These are phyloP conservation scores for Phalloptychus januarius DNA, from an alignment of 2,797 vertebrate genomes.

Conservation along the genomic window DNA sequence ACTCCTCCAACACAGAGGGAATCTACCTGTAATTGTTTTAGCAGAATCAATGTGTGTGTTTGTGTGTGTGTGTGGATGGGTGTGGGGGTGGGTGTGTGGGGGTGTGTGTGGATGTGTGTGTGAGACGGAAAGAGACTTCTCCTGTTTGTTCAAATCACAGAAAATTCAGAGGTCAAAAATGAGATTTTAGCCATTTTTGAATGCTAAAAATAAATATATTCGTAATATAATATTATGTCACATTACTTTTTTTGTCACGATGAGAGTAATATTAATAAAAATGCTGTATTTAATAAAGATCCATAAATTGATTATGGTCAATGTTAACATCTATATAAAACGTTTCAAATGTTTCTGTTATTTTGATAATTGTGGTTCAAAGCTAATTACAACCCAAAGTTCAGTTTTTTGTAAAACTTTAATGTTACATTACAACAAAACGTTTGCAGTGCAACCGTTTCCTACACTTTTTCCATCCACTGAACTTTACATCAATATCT, in stretches of 20 bases:
- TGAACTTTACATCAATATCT: background rate
- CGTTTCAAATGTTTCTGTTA: no score
- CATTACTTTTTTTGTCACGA: background rate
- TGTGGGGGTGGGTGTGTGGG: constrained; percentile 8
- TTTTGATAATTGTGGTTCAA: background rate
- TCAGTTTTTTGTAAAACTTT: background rate
- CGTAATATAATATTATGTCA: background rate
- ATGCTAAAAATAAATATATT: background rate
- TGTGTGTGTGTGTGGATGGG: background rate
- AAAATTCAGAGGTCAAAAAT: background rate
- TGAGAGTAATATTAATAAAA: background rate
- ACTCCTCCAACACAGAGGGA: constrained; percentile 47
- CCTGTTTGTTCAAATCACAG: background rate
- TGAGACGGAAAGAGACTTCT: background rate
- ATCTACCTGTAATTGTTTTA: constrained; percentile 59
- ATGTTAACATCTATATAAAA: background rate
- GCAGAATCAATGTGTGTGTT: constrained; percentile 24
- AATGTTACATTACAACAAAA: no score
- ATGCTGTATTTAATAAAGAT: background rate
- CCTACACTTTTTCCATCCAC: background rate
- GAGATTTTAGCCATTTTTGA: background rate
- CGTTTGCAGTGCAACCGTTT: background rate
- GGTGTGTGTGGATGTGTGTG: constrained; percentile 2
- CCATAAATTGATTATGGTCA: background rate
- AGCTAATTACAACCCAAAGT: background rate